A percentile compares a stretch with the other conserved stretches of the same genome.
Evolutionary conservation across 2,113 vertebrate genomes (phyloP).

Genomic region (Naja naja): DNA sequence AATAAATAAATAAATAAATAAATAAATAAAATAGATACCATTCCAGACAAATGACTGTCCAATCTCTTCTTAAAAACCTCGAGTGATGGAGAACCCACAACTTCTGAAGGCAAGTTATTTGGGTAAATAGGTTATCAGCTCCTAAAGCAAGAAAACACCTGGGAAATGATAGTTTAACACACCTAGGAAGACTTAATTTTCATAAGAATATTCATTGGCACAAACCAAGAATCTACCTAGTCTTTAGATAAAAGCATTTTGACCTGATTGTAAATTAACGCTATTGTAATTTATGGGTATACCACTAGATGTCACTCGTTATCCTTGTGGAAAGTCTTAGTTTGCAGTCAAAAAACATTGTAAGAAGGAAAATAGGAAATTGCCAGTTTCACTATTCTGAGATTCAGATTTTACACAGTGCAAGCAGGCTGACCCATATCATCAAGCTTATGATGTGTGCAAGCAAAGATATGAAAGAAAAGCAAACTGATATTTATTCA

Average conservation of each 20-base stretch:
- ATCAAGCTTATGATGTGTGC: not conserved
- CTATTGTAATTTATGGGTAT: not conserved
- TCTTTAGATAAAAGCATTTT: too few species aligned
- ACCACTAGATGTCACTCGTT: slow-evolving; percentile 13
- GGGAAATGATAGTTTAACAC: not conserved
- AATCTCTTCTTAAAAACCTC: not conserved
- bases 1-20: too few species aligned
- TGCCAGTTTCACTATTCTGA: not conserved
- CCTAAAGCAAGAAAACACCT: not conserved
- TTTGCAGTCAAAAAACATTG: not conserved
- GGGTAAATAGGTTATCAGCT: not conserved
- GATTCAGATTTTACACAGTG: not conserved
- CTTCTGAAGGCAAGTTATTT: not conserved
- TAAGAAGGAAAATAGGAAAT: not conserved
- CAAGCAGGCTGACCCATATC: slow-evolving; percentile 1
- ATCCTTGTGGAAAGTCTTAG: not conserved
- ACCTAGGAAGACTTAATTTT: not conserved
- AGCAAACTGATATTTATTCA: not conserved
- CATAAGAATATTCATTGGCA: not conserved
- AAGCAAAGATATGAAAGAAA: not conserved
- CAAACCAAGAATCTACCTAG: not conserved
- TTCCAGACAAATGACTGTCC: not conserved
- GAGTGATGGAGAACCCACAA: not conserved
- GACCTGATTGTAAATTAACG: not conserved
- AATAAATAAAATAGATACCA: not conserved